A percentile compares a stretch with the other conserved stretches of the same genome.
phyloP scores from a whole-genome alignment of 1,140 invertebrate genomes.

The Drosophila rhopaloa region DNA sequence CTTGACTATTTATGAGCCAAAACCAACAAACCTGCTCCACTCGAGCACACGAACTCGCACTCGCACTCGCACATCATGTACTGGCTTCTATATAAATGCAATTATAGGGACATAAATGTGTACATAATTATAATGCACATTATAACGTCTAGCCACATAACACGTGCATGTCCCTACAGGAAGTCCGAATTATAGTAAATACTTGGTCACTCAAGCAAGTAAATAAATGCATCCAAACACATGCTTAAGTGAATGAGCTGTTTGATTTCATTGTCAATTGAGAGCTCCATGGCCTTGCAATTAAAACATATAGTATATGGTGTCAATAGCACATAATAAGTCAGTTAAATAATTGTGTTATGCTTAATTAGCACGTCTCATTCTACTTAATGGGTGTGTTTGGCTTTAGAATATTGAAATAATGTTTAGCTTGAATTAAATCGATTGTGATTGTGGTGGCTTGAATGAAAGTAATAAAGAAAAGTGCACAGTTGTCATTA shows the following conservation, averaged over 20 bases:
- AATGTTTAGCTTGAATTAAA: not conserved
- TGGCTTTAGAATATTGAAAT: not conserved
- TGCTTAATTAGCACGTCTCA: slow-evolving; percentile 18
- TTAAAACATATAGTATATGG: slow-evolving; percentile 32
- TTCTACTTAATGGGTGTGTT: not conserved
- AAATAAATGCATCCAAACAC: slow-evolving; percentile 27
- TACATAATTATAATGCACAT: slow-evolving; percentile 78
- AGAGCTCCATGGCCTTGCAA: slow-evolving; percentile 55
- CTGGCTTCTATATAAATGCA: slow-evolving; percentile 28
- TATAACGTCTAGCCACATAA: slow-evolving; percentile 71
- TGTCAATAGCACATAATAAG: slow-evolving; percentile 12
- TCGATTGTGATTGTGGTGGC: not conserved
- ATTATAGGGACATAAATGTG: slow-evolving; percentile 55
- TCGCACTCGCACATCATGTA: slow-evolving; percentile 8
- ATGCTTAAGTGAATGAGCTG: slow-evolving; percentile 32
- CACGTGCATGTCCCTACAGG: slow-evolving; percentile 46
- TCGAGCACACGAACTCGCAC: slow-evolving; percentile 11
- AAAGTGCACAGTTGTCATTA: not conserved
- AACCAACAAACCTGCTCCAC: slow-evolving; percentile 45
- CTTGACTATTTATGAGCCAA: slow-evolving; percentile 56
- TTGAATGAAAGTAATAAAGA: not conserved
- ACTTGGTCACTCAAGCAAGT: slow-evolving; percentile 30
- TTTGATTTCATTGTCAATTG: slow-evolving; percentile 53
- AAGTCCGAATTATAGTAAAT: slow-evolving; percentile 41
- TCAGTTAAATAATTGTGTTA: slow-evolving; percentile 10